phyloP scores from a whole-genome alignment of 2,113 vertebrate genomes.

The Tragelaphus imberbis region DNA sequence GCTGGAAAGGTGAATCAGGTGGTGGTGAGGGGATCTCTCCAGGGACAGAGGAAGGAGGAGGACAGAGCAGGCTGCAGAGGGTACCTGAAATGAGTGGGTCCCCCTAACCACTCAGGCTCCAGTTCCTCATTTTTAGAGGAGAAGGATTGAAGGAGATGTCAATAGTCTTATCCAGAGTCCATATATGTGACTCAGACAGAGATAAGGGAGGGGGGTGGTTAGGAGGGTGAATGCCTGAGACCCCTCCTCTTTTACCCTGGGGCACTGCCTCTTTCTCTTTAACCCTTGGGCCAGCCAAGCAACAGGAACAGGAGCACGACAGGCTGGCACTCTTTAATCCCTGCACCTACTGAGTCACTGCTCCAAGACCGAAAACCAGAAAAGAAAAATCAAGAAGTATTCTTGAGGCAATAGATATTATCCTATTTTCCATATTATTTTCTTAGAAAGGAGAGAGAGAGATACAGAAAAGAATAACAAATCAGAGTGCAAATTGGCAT shows the following conservation, averaged over 20 bases:
- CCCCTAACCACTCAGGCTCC: background rate
- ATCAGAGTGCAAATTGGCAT: fast-evolving
- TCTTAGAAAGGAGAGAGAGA: background rate
- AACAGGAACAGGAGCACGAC: background rate
- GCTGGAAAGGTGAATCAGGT: background rate
- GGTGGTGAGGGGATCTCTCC: background rate
- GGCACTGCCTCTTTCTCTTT: background rate
- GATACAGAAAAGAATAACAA: fast-evolving
- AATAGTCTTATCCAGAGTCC: background rate
- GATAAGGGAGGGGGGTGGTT: fast-evolving
- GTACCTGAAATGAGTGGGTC: background rate
- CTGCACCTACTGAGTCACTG: too few species aligned
- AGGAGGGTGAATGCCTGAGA: fast-evolving
- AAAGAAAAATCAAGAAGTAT: background rate
- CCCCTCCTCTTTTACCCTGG: background rate
- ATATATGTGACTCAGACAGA: fast-evolving
- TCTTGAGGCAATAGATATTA: background rate
- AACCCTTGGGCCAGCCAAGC: background rate
- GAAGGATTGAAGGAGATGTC: background rate
- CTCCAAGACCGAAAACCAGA: background rate
- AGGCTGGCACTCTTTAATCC: background rate
- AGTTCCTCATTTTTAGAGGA: background rate
- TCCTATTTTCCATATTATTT: background rate
- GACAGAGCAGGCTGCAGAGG: background rate
- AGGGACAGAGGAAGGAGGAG: background rate